Conservation (phyloP, 2,113 vertebrate genomes). For the Sinosuthora webbiana region DNA sequence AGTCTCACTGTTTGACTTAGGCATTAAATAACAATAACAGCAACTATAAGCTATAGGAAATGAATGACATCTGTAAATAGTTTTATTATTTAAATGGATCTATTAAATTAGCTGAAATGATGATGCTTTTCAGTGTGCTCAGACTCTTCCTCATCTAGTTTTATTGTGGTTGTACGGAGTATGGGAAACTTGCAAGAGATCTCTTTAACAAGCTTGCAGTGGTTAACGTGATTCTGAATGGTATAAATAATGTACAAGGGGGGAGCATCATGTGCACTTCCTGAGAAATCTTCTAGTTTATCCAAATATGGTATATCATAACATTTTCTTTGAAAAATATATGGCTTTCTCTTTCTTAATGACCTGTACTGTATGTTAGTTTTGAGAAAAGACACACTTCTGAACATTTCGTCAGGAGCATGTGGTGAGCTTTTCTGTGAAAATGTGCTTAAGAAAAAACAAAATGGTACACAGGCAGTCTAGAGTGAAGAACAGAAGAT, state of each 20-base stretch:
- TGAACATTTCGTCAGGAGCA: background rate
- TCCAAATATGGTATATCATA: background rate
- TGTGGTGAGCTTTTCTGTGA: background rate
- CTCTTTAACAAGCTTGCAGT: background rate
- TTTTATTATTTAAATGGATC: background rate
- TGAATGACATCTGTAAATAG: background rate
- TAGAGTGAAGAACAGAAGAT: background rate
- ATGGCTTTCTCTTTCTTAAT: background rate
- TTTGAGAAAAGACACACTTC: background rate
- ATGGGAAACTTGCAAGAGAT: background rate
- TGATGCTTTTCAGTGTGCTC: background rate
- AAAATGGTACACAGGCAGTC: background rate
- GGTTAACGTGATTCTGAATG: background rate
- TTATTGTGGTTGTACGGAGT: background rate
- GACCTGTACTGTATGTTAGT: background rate
- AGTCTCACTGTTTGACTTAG: background rate
- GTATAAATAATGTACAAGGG: background rate
- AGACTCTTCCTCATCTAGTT: background rate
- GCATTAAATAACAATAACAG: background rate
- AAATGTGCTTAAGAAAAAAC: background rate
- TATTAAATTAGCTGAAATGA: background rate
- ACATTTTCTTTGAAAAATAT: background rate
- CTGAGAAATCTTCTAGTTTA: background rate
- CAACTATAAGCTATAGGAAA: background rate
- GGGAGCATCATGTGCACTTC: background rate